Evolutionary conservation across 2,113 vertebrate species (phyloP).

Genomic region (Argyrosomus japonicus): DNA sequence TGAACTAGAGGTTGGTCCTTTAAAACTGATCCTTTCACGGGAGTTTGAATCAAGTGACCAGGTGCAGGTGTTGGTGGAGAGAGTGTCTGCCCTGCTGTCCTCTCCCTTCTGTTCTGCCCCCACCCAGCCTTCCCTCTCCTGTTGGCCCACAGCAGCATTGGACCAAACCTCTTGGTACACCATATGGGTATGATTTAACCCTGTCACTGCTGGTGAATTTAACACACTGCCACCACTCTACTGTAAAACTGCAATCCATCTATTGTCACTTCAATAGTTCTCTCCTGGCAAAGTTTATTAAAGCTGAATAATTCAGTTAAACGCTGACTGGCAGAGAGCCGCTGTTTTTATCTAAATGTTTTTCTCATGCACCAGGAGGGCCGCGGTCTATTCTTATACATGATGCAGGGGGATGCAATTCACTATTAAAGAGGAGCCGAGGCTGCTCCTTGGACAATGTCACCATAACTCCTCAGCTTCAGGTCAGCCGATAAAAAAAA

Average conservation of each 20-base stretch:
- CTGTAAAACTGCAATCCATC: conserved; percentile 4
- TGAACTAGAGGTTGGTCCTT: conserved; percentile 21
- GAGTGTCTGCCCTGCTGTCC: conserved; percentile 68
- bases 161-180: conserved; percentile 78
- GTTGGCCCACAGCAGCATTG: conserved; percentile 79
- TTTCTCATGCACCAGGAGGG: conserved; percentile 40
- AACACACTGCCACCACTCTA: conserved; percentile 31
- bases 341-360: conserved; percentile 36
- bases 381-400: conserved; percentile 49
- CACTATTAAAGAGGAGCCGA: conserved; percentile 48
- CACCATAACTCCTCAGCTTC: conserved; percentile 65
- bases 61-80: conserved; percentile 80
- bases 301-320: conserved; percentile 31
- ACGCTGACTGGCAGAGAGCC: neutral
- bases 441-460: conserved; percentile 61
- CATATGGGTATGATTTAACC: conserved; percentile 83
- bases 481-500: conserved; percentile 64
- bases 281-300: conserved; percentile 6
- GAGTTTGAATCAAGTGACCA: conserved; percentile 64
- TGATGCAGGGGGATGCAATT: conserved; percentile 43
- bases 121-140: conserved; percentile 73
- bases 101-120: conserved; percentile 79
- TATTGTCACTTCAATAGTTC: neutral
- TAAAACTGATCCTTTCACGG: conserved; percentile 23
- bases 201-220: conserved; percentile 64